phyloP scores from a whole-genome alignment of 2,888 invertebrate species.

The Tryphoninae sp. region DNA sequence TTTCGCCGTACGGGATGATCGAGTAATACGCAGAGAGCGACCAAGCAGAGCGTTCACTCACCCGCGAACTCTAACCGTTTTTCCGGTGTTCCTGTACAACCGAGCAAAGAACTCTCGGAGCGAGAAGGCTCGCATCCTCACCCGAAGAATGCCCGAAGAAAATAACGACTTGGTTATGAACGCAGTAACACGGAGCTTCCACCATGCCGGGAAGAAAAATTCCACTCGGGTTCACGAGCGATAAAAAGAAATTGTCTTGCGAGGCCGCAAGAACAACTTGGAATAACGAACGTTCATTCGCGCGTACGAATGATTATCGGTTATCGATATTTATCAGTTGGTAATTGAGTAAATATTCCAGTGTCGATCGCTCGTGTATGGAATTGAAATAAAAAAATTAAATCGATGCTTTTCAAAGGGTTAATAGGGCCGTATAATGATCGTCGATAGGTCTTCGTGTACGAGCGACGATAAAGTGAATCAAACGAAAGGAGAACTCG shows the following conservation, averaged over 20 bases:
- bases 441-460: slow-evolving; percentile 44
- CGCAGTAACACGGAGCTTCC: neutral
- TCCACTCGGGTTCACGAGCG: no score
- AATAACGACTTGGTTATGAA: slow-evolving; percentile 44
- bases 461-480: slow-evolving; percentile 50
- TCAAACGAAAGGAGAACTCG: slow-evolving; percentile 52
- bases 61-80: slow-evolving; percentile 58
- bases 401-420: slow-evolving; percentile 23
- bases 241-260: neutral
- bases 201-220: no score
- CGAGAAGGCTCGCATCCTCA: slow-evolving; percentile 36
- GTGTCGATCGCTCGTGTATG: neutral
- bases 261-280: no score
- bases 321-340: neutral
- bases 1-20: slow-evolving; percentile 59
- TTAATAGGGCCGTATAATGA: slow-evolving; percentile 48
- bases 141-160: slow-evolving; percentile 41
- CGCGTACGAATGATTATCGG: neutral
- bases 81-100: slow-evolving; percentile 30
- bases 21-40: slow-evolving; percentile 29
- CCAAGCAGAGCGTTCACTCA: slow-evolving; percentile 56
- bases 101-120: slow-evolving; percentile 31
- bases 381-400: slow-evolving; percentile 9
- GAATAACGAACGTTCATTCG: no score
- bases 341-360: slow-evolving; percentile 6